Conservation (phyloP, 2,797 vertebrate genomes). For the Acipenser ruthenus region DNA sequence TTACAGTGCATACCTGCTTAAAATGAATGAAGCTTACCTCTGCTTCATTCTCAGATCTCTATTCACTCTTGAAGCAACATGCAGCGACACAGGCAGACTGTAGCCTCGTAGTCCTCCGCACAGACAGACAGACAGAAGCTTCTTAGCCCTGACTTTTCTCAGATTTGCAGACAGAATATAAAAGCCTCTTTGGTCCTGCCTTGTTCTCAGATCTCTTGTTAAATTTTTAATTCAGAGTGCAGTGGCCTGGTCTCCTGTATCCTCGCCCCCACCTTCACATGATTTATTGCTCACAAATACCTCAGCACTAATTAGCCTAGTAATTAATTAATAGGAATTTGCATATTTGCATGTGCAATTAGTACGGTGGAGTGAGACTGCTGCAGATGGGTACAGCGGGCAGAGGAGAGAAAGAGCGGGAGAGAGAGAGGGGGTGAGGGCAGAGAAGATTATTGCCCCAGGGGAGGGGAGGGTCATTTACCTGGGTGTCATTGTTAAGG, state of each 20-base stretch:
- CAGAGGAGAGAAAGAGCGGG: conserved; percentile 25
- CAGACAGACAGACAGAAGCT: no score
- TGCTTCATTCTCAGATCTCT: background rate
- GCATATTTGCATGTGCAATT: conserved; percentile 99
- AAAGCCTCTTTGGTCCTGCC: background rate
- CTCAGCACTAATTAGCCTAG: conserved; percentile 99
- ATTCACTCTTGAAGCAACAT: background rate
- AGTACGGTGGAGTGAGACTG: conserved; percentile 87
- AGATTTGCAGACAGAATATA: no score
- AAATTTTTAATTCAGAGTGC: conserved; percentile 64
- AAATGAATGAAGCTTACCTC: no score
- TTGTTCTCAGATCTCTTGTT: background rate
- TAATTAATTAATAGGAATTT: conserved; percentile 99
- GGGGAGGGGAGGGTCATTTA: conserved; percentile 4
- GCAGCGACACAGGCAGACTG: background rate
- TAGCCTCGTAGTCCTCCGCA: no score
- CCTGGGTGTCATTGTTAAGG: no score
- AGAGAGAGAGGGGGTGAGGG: conserved; percentile 4
- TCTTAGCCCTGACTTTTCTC: no score
- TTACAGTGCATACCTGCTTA: no score
- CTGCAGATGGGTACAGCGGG: conserved; percentile 79
- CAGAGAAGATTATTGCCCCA: background rate
- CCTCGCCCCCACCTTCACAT: conserved; percentile 83
- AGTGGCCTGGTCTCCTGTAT: conserved; percentile 65
- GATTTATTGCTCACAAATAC: conserved; percentile 98